These are phyloP conservation scores for Patagioenas fasciata DNA, from an alignment of 2,113 vertebrate species.

Conservation along the genomic window DNA sequence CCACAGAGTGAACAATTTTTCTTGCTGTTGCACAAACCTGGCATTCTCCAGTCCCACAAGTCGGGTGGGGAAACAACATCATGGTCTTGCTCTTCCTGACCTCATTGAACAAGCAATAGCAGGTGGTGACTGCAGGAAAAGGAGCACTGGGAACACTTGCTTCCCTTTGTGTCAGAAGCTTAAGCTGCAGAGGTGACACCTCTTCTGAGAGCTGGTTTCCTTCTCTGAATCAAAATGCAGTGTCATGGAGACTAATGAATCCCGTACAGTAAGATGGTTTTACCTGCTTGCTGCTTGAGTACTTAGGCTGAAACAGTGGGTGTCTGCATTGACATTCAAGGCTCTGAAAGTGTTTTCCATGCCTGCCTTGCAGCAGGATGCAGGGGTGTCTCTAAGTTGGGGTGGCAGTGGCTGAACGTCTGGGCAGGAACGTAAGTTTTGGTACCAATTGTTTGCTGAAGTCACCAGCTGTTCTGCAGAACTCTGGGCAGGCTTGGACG, in stretches of 20 bases:
- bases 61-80: accelerated
- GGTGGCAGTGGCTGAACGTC: neutral
- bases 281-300: neutral
- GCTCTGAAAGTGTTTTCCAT: neutral
- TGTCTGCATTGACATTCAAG: neutral
- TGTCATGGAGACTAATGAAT: neutral
- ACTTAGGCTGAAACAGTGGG: neutral
- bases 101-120: neutral
- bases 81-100: neutral
- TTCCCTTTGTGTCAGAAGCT: neutral
- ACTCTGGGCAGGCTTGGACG: neutral
- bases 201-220: neutral
- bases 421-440: neutral
- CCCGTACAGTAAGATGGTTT: neutral
- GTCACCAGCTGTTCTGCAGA: neutral
- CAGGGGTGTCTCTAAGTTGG: neutral
- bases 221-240: neutral
- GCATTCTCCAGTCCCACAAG: neutral
- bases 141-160: accelerated
- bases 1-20: accelerated
- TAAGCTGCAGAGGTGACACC: neutral
- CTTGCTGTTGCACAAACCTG: neutral
- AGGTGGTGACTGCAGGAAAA: neutral
- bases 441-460: neutral
- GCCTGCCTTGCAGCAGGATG: neutral